Base-by-base conservation (phyloP, 2,113 vertebrate genomes). In the Lepisosteus oculatus region DNA sequence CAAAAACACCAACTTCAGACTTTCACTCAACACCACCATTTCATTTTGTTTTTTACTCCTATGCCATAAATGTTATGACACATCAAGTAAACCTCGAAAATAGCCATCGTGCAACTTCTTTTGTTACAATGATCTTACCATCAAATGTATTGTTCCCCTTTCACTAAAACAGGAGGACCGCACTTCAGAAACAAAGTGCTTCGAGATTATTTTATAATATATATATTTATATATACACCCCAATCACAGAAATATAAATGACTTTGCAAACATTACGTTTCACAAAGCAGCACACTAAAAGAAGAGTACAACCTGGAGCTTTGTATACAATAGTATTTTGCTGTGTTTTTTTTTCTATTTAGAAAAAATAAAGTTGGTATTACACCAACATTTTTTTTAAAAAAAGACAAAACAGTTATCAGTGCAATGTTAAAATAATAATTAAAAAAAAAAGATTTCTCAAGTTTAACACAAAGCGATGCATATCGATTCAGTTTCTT, bases 61-160 rank as follows among this genome's bases (percentile, higher is more conserved):
- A 71, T 92, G 90, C 91, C 97, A 99, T 99, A 99, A 99, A 99
- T 99, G 95, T 99, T 99, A 99, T 99, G 97, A 96, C 96, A 92
- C 89, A 74, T 80, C 69, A 77, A 87, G 87, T 87, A 67, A 84
- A 82, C 79, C 90, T 92, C 89, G 91, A 92, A 17, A 94, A 91
- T 89, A 88, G 92, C 93, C 87, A 85, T 76, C 85, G 90, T 93
- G 91, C 91, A 93, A 91, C 86, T 87, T 82, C 81, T 71, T 69
- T 79, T 88, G 89, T 93, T 92, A 91, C 85, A 82, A 91, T 74
- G 75, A 91, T 85, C 88, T 93, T 89, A 65, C 92, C 87, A 93
- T 92, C 86, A 90, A 88, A 90, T 93, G 85, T 83, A 86, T 80
- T 89, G 88, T 89, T 91, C 91, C 90, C 90, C 85, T 89, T 91